Evolutionary conservation across 2,797 vertebrate genomes (phyloP).

Genomic region (Urophycis tenuis): DNA sequence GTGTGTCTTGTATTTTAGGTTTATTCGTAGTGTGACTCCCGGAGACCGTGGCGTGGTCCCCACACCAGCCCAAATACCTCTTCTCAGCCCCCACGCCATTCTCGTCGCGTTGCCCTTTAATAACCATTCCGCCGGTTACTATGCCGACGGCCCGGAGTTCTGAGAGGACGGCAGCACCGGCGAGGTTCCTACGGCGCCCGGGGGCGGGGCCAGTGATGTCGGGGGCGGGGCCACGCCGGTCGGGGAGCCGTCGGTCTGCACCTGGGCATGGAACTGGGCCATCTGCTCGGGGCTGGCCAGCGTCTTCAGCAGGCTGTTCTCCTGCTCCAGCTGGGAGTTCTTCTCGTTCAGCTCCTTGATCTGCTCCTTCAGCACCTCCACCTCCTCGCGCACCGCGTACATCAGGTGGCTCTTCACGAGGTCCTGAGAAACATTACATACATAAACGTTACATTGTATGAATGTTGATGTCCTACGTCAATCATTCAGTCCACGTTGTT

Average conservation of each 20-base stretch:
- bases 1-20: conserved; percentile 25
- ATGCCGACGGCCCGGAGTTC: conserved; percentile 60
- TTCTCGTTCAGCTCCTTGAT: conserved; percentile 98
- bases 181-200: conserved; percentile 36
- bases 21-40: conserved; percentile 28
- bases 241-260: conserved; percentile 79
- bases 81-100: neutral
- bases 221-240: conserved; percentile 56
- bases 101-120: neutral
- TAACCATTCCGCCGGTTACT: conserved; percentile 27
- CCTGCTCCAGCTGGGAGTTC: conserved; percentile 96
- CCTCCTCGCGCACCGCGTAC: conserved; percentile 95
- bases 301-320: conserved; percentile 91
- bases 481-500: no score
- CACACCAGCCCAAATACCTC: neutral
- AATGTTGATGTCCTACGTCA: no score
- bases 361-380: conserved; percentile 97
- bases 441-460: no score
- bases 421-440: conserved; percentile 84
- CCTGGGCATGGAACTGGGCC: conserved; percentile 92
- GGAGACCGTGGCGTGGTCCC: conserved; percentile 16
- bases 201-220: conserved; percentile 53
- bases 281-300: conserved; percentile 96
- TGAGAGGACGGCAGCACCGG: conserved; percentile 53
- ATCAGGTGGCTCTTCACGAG: conserved; percentile 98